These are phyloP conservation scores for Diplodus sargus DNA, from an alignment of 2,797 vertebrate genomes.

Conservation along the genomic window DNA sequence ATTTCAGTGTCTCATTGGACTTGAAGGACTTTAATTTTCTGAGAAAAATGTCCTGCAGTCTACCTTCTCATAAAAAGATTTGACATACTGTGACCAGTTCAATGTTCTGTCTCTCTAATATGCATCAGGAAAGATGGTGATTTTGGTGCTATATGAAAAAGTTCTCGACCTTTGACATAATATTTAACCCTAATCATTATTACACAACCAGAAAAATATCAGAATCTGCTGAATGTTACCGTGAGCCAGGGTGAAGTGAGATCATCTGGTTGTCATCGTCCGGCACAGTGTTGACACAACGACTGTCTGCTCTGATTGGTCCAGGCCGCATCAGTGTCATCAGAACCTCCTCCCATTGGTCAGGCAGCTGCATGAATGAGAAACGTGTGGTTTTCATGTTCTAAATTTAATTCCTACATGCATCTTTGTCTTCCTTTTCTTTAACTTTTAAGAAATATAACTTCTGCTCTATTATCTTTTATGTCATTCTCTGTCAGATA, in stretches of 20 bases:
- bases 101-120: neutral
- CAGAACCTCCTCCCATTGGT: slow-evolving; percentile 97
- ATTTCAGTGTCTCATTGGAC: neutral
- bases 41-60: no score
- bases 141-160: no score
- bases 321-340: slow-evolving; percentile 90
- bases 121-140: no score
- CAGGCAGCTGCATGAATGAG: slow-evolving; percentile 87
- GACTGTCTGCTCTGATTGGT: slow-evolving; percentile 89
- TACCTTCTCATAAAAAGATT: neutral
- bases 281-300: slow-evolving; percentile 94
- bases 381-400: neutral
- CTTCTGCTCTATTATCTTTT: no score
- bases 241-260: slow-evolving; percentile 92
- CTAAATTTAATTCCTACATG: no score
- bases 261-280: slow-evolving; percentile 94
- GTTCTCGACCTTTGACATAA: no score
- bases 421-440: no score
- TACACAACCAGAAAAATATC: no score
- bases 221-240: slow-evolving; percentile 77
- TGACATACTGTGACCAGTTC: neutral
- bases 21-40: neutral
- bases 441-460: no score
- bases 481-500: no score
- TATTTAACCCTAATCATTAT: no score